Conservation (phyloP, 2,888 invertebrate genomes). For the Abrostola tripartita region DNA sequence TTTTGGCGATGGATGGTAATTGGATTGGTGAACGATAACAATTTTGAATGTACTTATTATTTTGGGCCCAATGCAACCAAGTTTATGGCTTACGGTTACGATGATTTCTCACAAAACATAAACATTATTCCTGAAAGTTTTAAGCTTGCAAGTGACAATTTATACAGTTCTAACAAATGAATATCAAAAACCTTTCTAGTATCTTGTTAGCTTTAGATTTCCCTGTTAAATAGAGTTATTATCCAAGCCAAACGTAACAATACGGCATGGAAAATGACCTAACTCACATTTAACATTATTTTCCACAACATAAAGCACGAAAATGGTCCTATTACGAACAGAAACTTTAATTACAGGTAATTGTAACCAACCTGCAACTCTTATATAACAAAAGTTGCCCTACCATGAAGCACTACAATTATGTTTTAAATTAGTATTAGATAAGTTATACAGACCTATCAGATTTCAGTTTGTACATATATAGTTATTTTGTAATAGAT, state of each 20-base stretch:
- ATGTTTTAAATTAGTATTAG: background rate
- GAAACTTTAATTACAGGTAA: constrained; percentile 30
- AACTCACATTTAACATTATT: constrained; percentile 33
- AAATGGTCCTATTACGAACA: constrained; percentile 8
- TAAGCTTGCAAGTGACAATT: background rate
- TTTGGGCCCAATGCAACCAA: background rate
- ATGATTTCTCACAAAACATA: too few species aligned
- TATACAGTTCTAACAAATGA: too few species aligned
- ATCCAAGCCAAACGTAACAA: constrained; percentile 8
- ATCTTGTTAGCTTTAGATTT: background rate
- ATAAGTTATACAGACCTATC: background rate
- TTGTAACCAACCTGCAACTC: constrained; percentile 6
- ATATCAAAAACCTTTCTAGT: too few species aligned
- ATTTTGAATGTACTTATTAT: constrained; percentile 6
- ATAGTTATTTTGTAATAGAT: background rate
- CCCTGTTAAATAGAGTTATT: background rate
- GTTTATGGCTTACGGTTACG: too few species aligned
- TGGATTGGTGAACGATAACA: constrained; percentile 23
- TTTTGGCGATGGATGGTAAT: constrained; percentile 35
- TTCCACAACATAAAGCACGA: constrained; percentile 46
- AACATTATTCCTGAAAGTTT: too few species aligned
- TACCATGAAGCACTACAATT: constrained; percentile 15
- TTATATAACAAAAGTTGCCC: constrained; percentile 23
- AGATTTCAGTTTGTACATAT: background rate
- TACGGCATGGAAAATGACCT: constrained; percentile 6